Evolutionary conservation across 2,797 vertebrate species (phyloP).

Genomic region (Gymnothorax reevesii): DNA sequence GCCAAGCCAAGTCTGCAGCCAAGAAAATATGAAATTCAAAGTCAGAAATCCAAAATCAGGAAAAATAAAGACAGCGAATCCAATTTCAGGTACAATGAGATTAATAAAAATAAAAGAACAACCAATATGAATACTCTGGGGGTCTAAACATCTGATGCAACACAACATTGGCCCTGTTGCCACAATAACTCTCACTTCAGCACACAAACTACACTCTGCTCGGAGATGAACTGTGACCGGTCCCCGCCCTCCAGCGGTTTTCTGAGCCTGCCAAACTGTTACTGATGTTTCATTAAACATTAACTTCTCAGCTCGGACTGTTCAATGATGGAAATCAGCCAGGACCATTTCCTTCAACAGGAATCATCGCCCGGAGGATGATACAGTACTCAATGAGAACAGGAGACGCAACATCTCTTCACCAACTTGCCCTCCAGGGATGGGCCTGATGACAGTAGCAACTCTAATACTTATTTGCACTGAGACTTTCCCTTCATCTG

Average conservation of each 20-base stretch:
- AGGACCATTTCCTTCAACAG: neutral
- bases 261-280: neutral
- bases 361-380: neutral
- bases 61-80: neutral
- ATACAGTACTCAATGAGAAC: neutral
- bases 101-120: no score
- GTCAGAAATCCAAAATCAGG: neutral
- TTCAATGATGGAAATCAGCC: neutral
- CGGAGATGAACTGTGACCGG: neutral
- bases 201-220: neutral
- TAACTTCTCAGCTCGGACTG: neutral
- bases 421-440: neutral
- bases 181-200: neutral
- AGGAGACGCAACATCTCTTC: neutral
- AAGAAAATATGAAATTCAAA: neutral
- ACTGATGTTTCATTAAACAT: neutral
- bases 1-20: neutral
- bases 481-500: neutral
- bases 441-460: neutral
- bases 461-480: neutral
- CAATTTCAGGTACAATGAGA: no score
- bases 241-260: neutral
- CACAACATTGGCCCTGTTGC: no score
- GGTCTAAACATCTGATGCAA: no score
- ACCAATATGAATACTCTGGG: no score